phyloP scores from a whole-genome alignment of 2,888 invertebrate species.

The Drosophila monieri region DNA sequence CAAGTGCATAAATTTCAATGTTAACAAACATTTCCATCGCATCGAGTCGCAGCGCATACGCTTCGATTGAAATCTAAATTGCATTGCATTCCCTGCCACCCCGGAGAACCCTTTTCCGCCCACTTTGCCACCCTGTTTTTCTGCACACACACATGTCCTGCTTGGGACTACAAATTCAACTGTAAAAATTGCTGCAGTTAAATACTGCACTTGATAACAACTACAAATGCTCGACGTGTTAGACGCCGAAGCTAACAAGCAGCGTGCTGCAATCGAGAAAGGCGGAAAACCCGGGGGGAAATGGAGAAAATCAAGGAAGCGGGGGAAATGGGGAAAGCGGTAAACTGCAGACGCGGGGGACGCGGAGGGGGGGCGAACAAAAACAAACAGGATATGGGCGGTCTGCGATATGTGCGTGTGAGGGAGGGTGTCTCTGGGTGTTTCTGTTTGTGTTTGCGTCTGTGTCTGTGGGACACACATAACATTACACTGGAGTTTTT shows the following conservation, averaged over 20 bases:
- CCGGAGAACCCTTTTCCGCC: constrained; percentile 19
- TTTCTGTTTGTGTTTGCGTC: constrained; percentile 14
- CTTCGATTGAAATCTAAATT: constrained; percentile 73
- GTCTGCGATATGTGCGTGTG: constrained; percentile 48
- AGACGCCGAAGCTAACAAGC: constrained; percentile 68
- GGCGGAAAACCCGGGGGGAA: constrained; percentile 8
- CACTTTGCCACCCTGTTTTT: neutral
- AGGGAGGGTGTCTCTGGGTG: constrained; percentile 7
- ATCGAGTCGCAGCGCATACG: constrained; percentile 38
- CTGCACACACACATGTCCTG: neutral
- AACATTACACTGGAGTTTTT: constrained; percentile 65
- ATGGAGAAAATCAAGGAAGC: constrained; percentile 8
- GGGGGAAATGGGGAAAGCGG: constrained; percentile 12
- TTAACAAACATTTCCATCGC: constrained; percentile 42
- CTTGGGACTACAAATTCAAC: constrained; percentile 64
- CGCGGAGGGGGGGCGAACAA: constrained; percentile 50
- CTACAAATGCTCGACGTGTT: constrained; percentile 68
- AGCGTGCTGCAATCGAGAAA: constrained; percentile 49
- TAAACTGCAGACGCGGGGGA: constrained; percentile 28
- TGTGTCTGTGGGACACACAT: constrained; percentile 52
- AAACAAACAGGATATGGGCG: constrained; percentile 72
- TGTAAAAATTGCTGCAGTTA: constrained; percentile 73
- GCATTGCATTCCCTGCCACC: constrained; percentile 56
- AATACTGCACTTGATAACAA: constrained; percentile 72
- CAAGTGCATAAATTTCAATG: constrained; percentile 64